These are phyloP conservation scores for Rosalia funebris DNA, from an alignment of 2,888 invertebrate genomes.

Conservation along the genomic window DNA sequence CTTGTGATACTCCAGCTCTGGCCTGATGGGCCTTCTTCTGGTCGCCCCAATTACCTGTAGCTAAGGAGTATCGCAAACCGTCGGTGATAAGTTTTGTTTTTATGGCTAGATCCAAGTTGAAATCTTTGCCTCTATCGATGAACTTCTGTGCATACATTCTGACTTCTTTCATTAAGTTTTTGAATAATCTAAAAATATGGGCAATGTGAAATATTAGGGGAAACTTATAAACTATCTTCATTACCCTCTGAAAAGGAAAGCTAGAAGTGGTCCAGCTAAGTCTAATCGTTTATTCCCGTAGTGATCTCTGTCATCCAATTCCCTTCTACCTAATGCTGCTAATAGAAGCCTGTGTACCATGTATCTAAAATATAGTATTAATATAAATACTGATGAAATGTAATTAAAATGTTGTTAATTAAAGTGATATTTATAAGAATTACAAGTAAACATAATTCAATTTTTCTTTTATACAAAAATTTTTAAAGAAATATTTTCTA, in stretches of 20 bases:
- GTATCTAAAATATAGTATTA: slow-evolving; percentile 75
- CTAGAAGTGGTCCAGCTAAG: slow-evolving; percentile 95
- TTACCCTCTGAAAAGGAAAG: slow-evolving; percentile 93
- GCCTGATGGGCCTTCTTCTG: slow-evolving; percentile 99
- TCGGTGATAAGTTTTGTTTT: slow-evolving; percentile 99
- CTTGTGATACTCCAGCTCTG: slow-evolving; percentile 95
- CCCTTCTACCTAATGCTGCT: slow-evolving; percentile 94
- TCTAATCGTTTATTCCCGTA: slow-evolving; percentile 99
- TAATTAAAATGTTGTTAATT: slow-evolving; percentile 4
- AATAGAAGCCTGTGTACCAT: slow-evolving; percentile 98
- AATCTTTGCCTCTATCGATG: slow-evolving; percentile 98
- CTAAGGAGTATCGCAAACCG: slow-evolving; percentile 95
- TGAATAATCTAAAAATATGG: slow-evolving; percentile 74
- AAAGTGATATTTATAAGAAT: no score
- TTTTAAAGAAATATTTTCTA: no score
- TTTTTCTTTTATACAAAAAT: no score
- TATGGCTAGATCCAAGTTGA: slow-evolving; percentile 95
- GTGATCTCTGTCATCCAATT: slow-evolving; percentile 99
- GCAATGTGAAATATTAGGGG: background rate
- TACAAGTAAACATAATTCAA: no score
- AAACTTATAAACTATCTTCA: background rate
- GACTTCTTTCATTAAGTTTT: slow-evolving; percentile 96
- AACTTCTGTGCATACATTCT: slow-evolving; percentile 99
- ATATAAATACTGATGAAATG: no score
- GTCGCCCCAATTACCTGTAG: slow-evolving; percentile 99